Evolutionary conservation across 2,113 vertebrate genomes (phyloP).

Genomic region (Pelobates fuscus): DNA sequence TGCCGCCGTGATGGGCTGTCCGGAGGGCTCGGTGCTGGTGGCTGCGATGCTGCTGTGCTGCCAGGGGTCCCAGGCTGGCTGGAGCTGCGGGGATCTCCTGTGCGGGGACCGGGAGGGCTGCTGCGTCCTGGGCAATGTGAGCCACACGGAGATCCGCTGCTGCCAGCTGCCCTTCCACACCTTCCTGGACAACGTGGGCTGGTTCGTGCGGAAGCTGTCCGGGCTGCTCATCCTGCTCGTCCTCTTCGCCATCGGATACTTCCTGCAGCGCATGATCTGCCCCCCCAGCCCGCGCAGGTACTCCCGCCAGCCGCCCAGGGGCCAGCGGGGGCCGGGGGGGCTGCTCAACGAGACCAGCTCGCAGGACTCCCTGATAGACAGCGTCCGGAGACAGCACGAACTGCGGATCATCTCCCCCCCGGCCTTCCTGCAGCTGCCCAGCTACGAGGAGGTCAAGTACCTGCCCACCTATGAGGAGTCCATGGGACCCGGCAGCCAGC

Average conservation of each 20-base stretch:
- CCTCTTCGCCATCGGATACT: constrained; percentile 90
- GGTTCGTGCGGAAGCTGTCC: constrained; percentile 86
- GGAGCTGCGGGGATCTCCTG: constrained; percentile 76
- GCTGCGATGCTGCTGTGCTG: constrained; percentile 2
- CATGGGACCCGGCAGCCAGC: constrained; percentile 71
- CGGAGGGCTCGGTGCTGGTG: background rate
- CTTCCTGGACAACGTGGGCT: constrained; percentile 85
- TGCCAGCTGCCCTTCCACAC: constrained; percentile 79
- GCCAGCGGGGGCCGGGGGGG: constrained; percentile 66
- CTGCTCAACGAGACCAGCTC: constrained; percentile 76
- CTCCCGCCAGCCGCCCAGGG: constrained; percentile 33
- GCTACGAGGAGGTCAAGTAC: constrained; percentile 91
- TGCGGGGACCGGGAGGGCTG: constrained; percentile 81
- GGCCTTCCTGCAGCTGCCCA: constrained; percentile 75
- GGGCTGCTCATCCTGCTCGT: constrained; percentile 86
- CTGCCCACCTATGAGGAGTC: constrained; percentile 92
- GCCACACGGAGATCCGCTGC: constrained; percentile 69
- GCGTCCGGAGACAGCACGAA: constrained; percentile 62
- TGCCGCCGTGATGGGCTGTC: background rate
- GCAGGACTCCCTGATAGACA: constrained; percentile 80
- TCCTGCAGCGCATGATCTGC: constrained; percentile 88
- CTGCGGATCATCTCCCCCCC: constrained; percentile 68
- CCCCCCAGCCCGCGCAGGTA: constrained; percentile 81
- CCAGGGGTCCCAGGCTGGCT: constrained; percentile 53
- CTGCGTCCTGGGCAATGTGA: constrained; percentile 76